A percentile compares a stretch with the other conserved stretches of the same genome.
phyloP scores from a whole-genome alignment of 64 coral and sea anemone genomes.

The Astreopora myriophthalma region DNA sequence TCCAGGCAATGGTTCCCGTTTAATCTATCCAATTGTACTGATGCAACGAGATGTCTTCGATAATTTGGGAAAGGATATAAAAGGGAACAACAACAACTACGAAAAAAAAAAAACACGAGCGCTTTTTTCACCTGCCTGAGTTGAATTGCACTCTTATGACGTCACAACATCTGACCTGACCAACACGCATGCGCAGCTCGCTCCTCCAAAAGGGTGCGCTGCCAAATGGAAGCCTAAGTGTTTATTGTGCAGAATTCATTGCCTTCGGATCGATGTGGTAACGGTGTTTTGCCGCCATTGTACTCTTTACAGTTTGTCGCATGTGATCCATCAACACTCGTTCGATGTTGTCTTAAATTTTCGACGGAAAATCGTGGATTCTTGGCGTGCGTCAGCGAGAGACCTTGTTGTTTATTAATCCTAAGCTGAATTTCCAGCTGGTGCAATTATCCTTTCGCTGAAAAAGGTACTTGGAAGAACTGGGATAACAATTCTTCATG shows the following conservation, averaged over 20 bases:
- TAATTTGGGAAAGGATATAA: no score
- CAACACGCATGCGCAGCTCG: background rate
- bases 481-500: background rate
- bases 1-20: no score
- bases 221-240: background rate
- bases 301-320: background rate
- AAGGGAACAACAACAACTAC: no score
- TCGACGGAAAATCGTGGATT: background rate
- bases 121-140: slow-evolving; percentile 1
- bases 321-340: background rate
- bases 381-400: background rate
- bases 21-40: no score
- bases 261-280: slow-evolving; percentile 8
- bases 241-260: background rate
- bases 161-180: background rate
- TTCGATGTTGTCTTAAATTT: background rate
- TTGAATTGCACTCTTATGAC: slow-evolving; percentile 35
- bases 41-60: no score
- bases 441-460: background rate
- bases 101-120: no score
- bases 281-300: background rate
- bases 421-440: background rate
- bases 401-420: background rate
- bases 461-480: background rate
- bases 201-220: slow-evolving; percentile 18